Conservation (phyloP, 2,888 invertebrate genomes). For the Masnerella sp. region DNA sequence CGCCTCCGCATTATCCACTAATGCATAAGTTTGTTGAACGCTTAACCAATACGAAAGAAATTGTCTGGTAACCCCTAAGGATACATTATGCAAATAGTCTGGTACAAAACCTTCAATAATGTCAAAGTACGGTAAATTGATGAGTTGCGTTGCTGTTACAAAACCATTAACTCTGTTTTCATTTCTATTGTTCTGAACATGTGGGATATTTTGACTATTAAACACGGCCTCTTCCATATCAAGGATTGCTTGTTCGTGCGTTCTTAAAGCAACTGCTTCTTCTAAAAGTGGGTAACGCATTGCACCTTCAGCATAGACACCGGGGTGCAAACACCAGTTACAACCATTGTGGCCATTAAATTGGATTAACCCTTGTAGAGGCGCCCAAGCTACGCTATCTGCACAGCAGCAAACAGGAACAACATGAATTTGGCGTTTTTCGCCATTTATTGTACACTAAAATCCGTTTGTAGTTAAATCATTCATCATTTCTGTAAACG, state of each 20-base stretch:
- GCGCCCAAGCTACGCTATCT: not conserved
- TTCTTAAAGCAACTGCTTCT: not conserved
- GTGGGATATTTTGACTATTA: not conserved
- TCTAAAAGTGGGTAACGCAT: not conserved
- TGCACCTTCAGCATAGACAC: not conserved
- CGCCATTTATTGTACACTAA: not conserved
- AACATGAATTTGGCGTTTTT: not conserved
- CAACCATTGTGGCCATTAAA: not conserved
- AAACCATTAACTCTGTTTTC: not conserved
- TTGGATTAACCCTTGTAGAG: not conserved
- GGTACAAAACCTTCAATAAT: slow-evolving; percentile 1
- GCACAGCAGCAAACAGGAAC: not conserved
- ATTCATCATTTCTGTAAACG: too few species aligned
- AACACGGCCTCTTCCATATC: not conserved
- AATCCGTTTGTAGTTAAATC: too few species aligned
- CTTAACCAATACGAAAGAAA: not conserved
- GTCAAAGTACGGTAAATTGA: not conserved
- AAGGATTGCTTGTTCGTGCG: not conserved
- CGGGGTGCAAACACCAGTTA: not conserved
- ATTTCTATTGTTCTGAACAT: not conserved
- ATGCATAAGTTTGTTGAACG: not conserved
- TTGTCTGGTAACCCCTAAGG: not conserved
- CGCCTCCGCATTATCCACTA: not conserved
- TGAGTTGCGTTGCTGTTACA: not conserved
- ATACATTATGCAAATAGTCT: not conserved